phyloP scores from a whole-genome alignment of 2,113 vertebrate species.

The Rissa tridactyla region DNA sequence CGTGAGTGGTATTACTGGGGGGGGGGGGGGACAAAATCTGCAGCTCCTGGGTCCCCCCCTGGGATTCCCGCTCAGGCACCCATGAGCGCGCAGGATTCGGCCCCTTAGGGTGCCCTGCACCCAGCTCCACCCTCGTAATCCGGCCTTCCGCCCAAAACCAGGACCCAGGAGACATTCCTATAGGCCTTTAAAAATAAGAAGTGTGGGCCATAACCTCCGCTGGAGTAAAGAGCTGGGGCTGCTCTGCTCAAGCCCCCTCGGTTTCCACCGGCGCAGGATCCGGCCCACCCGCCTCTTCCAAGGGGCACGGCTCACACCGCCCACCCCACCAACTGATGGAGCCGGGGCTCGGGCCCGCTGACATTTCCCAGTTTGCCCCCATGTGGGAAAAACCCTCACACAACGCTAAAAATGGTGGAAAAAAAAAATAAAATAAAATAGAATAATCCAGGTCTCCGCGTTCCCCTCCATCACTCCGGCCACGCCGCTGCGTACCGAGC shows the following conservation, averaged over 20 bases:
- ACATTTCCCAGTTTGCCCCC: neutral
- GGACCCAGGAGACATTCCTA: neutral
- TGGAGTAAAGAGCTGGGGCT: neutral
- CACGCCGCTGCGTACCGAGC: neutral
- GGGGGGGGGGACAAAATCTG: neutral
- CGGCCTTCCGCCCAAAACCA: neutral
- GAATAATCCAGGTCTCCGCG: neutral
- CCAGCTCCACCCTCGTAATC: neutral
- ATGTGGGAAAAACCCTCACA: neutral
- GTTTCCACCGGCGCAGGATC: neutral
- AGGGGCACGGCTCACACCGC: neutral
- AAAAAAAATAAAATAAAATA: neutral
- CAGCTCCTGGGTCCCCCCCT: neutral
- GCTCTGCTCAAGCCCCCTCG: neutral
- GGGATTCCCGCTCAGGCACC: neutral
- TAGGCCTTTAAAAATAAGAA: neutral
- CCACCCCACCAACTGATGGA: neutral
- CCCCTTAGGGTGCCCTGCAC: too few species aligned
- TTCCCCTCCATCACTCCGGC: neutral
- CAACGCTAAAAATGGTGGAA: neutral
- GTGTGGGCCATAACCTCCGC: neutral
- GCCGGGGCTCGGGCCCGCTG: neutral
- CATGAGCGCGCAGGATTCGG: neutral
- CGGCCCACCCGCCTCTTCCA: accelerated
- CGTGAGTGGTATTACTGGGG: neutral